These are phyloP conservation scores for Tinamus guttatus DNA, from an alignment of 2,113 vertebrate species.

Conservation along the genomic window DNA sequence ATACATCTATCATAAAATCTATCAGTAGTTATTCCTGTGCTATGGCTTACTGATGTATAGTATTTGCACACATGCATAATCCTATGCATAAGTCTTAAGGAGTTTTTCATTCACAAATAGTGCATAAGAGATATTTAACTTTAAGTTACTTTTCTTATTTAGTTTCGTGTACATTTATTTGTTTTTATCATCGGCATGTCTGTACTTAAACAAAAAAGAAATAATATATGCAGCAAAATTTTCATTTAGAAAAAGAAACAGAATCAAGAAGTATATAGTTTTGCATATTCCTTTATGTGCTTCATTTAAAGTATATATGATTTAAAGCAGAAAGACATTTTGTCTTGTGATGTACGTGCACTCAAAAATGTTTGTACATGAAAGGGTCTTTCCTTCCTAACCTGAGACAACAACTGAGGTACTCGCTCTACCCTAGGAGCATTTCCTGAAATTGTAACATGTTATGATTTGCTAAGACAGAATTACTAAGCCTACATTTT, in stretches of 20 bases:
- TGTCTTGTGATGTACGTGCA: slow-evolving; percentile 25
- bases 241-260: neutral
- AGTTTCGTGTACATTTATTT: neutral
- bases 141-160: neutral
- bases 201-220: neutral
- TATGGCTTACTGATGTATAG: neutral
- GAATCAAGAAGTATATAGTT: neutral
- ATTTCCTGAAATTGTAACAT: neutral
- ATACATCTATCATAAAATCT: neutral
- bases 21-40: neutral
- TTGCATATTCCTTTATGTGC: neutral
- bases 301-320: neutral
- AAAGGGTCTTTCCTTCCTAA: neutral
- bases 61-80: neutral
- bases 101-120: neutral
- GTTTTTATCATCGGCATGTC: neutral
- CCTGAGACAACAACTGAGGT: neutral
- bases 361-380: neutral
- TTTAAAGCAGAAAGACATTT: neutral
- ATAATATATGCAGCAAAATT: neutral
- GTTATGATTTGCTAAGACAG: neutral
- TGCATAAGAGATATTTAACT: neutral
- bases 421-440: neutral
- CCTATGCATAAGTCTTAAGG: accelerated
- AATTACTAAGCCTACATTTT: neutral